Evolutionary conservation across 2,113 vertebrate genomes (phyloP).

Genomic region (Ceratotherium simum): DNA sequence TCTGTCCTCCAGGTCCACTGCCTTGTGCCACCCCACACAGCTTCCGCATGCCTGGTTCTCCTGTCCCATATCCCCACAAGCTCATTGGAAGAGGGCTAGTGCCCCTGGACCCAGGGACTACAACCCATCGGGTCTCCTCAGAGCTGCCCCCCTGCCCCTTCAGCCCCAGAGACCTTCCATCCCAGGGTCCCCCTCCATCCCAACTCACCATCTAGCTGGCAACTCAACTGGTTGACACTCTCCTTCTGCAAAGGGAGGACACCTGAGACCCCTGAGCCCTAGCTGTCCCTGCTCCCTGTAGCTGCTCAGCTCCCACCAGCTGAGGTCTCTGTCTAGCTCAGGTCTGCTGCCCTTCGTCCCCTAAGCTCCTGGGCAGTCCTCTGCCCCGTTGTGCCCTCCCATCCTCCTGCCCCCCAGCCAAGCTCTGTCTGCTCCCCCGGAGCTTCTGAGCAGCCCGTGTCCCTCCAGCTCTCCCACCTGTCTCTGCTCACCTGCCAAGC

Average conservation of each 20-base stretch:
- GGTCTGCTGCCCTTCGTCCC: not conserved
- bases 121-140: not conserved
- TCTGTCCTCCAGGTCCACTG: not conserved
- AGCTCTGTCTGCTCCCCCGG: not conserved
- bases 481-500: rapidly evolving
- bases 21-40: too few relatives aligned
- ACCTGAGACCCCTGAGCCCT: too few relatives aligned
- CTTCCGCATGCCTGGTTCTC: not conserved
- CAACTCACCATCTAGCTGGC: rapidly evolving
- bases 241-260: too few relatives aligned
- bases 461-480: rapidly evolving
- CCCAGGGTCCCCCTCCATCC: not conserved
- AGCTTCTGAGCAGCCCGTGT: rapidly evolving
- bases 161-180: not conserved
- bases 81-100: too few relatives aligned
- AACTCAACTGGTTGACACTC: not conserved
- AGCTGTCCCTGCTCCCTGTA: too few relatives aligned
- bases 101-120: not conserved
- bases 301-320: too few relatives aligned
- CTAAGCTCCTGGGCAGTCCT: rapidly evolving
- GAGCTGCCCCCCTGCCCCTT: too few relatives aligned
- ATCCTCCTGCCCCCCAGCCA: rapidly evolving
- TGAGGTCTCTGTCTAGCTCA: too few relatives aligned
- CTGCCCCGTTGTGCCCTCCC: too few relatives aligned
- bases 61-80: not conserved